Evolutionary conservation across 2,113 vertebrate species (phyloP), one percentile per base, ranked within the genome.

Genomic region (Solenodon paradoxus): DNA sequence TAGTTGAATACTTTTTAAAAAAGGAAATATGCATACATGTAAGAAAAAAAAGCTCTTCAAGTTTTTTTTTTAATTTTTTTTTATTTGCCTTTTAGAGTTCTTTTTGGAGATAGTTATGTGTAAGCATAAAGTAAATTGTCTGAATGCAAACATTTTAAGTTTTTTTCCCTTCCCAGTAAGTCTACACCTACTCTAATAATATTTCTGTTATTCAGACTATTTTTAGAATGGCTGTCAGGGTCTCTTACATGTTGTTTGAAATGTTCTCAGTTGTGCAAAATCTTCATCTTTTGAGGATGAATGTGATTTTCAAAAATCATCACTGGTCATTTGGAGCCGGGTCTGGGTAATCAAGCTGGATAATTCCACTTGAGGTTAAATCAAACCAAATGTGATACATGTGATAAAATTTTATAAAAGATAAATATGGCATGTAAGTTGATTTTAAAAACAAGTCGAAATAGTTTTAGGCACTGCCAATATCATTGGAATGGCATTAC

Each of bases 401-500:
- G 64, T 28, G 35, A 79, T 32, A 72, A 93, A 59, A 86, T n/a
- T 16, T 55, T 38, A 66, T 87, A 89, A 83, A 90, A 95, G n/a
- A 75, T 71, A 87, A 85, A 83, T 49, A 63, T n/a, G 26, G 26
- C n/a, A 47, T 4, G 28, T 69, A 93, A 75, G 2, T 55, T 35
- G 57, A 75, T 55, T 96, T 96, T 66, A 86, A 59, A 97, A 93
- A 80, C 5, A 74, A 94, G 88, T 89, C n/a, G 55, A 91, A 91
- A 92, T 87, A 94, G 42, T 12, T 75, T 82, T 5, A 93, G 61
- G 35, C 13, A 64, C 83, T 71, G 40, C 45, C 12, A 93, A 24
- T 24, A 77, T 45, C 51, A 49, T 66, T 94, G 53, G 72, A 88
- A 86, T 55, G 88, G 66, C 20, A 35, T 53, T 89, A 49, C 55